Conservation (phyloP, 1,140 invertebrate genomes). For the Proales similis region DNA sequence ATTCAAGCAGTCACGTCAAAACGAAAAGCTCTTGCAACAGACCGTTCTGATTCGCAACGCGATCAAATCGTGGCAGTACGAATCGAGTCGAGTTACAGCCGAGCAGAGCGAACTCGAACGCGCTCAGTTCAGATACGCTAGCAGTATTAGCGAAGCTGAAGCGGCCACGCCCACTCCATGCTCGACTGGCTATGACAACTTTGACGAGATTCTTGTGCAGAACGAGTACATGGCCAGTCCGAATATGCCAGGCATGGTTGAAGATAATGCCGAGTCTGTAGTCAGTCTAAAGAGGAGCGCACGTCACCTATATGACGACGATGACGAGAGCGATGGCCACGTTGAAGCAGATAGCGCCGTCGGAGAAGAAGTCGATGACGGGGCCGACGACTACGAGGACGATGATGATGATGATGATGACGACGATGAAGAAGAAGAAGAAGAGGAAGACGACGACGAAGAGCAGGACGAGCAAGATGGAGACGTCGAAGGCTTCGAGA, state of each 20-base stretch:
- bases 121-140: constrained; percentile 26
- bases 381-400: not conserved
- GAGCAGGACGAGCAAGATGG: not conserved
- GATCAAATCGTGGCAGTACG: constrained; percentile 24
- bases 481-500: no score
- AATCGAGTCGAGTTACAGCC: no score
- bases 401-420: not conserved
- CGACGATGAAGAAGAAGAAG: constrained; percentile 2
- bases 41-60: constrained; percentile 32
- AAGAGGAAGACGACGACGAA: not conserved
- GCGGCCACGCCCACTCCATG: not conserved
- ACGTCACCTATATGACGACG: not conserved
- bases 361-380: not conserved
- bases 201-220: constrained; percentile 1
- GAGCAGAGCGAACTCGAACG: no score
- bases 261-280: not conserved
- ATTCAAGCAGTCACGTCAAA: constrained; percentile 33
- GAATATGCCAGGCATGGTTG: not conserved
- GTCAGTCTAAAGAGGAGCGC: not conserved
- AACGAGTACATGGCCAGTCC: not conserved
- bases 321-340: not conserved
- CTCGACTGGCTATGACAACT: constrained; percentile 4
- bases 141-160: constrained; percentile 25
- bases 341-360: not conserved
- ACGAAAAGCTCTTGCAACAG: constrained; percentile 35